A percentile compares a stretch with the other conserved stretches of the same genome.
Conservation (phyloP, 35 echinoderm and acorn worm genomes). For the Anneissia japonica region DNA sequence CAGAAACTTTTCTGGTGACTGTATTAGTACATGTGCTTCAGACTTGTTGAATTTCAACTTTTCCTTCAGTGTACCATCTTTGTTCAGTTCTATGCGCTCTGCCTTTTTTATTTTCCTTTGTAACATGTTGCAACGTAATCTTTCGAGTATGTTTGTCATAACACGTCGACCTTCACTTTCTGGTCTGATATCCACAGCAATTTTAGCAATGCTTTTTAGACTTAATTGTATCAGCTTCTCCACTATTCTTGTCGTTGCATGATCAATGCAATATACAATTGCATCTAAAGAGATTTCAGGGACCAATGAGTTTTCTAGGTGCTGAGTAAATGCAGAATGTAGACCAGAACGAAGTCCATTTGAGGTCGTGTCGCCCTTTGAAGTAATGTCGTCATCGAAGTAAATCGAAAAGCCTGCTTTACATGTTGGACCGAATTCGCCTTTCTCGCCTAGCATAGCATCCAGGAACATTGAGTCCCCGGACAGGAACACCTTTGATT, state of each 20-base stretch:
- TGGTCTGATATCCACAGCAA: neutral
- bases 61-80: constrained; percentile 12
- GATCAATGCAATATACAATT: constrained; percentile 28
- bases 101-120: neutral
- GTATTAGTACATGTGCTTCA: constrained; percentile 22
- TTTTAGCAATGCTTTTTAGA: neutral
- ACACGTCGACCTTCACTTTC: neutral
- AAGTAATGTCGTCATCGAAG: neutral
- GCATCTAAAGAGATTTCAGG: neutral
- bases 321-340: neutral
- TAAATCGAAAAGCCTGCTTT: neutral
- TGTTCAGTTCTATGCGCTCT: neutral
- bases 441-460: constrained; percentile 16
- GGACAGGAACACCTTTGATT: neutral
- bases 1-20: neutral
- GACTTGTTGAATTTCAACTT: constrained; percentile 9
- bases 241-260: constrained; percentile 24
- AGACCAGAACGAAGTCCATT: constrained; percentile 20
- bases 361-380: neutral
- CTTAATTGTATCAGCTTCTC: constrained; percentile 14
- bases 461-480: constrained; percentile 31
- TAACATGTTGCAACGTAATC: neutral
- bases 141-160: neutral
- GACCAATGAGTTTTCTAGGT: neutral
- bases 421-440: constrained; percentile 13